Conservation (phyloP, 2,797 vertebrate genomes). For the Aratinga solstitialis region DNA sequence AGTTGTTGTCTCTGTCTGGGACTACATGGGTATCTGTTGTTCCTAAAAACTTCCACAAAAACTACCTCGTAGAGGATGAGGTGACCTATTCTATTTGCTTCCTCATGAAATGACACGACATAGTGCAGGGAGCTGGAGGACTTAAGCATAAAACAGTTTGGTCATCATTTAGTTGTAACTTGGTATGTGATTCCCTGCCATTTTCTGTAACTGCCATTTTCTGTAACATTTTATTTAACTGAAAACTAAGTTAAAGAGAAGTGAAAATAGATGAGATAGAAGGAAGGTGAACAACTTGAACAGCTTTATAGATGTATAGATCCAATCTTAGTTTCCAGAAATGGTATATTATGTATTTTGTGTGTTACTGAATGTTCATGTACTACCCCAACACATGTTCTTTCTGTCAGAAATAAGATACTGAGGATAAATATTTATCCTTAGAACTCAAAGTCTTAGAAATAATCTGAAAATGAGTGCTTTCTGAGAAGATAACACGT, state of each 20-base stretch:
- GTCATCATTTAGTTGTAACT: neutral
- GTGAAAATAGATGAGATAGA: neutral
- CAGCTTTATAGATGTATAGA: neutral
- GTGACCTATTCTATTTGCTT: neutral
- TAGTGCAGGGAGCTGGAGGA: neutral
- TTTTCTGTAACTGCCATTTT: neutral
- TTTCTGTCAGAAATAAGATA: neutral
- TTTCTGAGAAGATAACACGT: neutral
- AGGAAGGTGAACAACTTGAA: neutral
- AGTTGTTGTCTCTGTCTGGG: neutral
- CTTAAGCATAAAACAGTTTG: neutral
- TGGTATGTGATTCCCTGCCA: neutral
- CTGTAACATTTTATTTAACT: neutral
- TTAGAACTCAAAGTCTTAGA: neutral
- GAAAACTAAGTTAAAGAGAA: neutral
- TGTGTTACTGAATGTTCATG: neutral
- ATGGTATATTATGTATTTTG: rapidly evolving
- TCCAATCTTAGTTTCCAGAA: neutral
- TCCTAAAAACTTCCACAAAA: neutral
- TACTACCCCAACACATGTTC: neutral
- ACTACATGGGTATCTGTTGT: neutral
- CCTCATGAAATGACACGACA: neutral
- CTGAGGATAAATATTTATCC: neutral
- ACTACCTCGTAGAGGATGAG: neutral
- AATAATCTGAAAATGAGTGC: neutral